Conservation (phyloP, 1,140 invertebrate species). For the Lysiphlebus fabarum region DNA sequence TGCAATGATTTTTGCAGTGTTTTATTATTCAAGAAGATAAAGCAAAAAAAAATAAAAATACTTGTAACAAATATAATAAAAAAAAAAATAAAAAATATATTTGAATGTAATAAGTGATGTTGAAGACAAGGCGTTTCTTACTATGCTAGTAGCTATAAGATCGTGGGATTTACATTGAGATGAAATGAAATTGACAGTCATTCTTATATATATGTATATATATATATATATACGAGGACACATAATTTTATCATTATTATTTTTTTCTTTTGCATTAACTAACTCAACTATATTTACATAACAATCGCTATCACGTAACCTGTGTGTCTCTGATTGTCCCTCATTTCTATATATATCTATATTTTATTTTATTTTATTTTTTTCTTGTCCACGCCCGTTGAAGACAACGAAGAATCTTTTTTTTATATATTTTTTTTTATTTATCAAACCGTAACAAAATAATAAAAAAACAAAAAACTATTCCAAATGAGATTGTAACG, state of each 20-base stretch:
- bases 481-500: too few relatives aligned
- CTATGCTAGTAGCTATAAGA: too few relatives aligned
- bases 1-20: too few relatives aligned
- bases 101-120: not conserved
- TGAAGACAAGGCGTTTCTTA: constrained; percentile 13
- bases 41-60: too few relatives aligned
- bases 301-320: constrained; percentile 53
- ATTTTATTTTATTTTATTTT: constrained; percentile 25
- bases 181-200: constrained; percentile 44
- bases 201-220: too few relatives aligned
- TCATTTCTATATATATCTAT: constrained; percentile 22
- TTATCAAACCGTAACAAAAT: constrained; percentile 1
- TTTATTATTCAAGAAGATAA: too few relatives aligned
- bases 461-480: too few relatives aligned
- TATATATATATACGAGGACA: too few relatives aligned
- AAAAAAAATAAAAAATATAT: not conserved
- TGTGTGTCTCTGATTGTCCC: constrained; percentile 18
- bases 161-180: constrained; percentile 32
- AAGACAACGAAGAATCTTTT: not conserved
- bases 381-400: constrained; percentile 6
- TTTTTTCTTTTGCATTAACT: constrained; percentile 43
- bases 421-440: constrained; percentile 1
- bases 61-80: not conserved
- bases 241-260: constrained; percentile 26
- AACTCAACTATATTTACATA: constrained; percentile 49